Base-by-base conservation (phyloP, 2,797 vertebrate genomes). In the Pseudomugil tenellus region DNA sequence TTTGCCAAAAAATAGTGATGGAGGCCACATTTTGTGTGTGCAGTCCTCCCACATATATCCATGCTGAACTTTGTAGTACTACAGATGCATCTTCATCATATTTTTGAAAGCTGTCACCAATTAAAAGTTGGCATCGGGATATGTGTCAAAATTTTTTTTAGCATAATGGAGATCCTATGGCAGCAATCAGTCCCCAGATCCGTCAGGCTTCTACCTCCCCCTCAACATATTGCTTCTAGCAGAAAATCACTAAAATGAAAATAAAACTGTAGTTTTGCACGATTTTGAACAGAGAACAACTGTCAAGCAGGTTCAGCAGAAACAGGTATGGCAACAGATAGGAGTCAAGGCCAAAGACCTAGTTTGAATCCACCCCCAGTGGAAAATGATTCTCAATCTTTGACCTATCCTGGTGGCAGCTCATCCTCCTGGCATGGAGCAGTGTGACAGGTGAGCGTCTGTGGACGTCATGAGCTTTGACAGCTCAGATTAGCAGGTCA, bases 401-500 rank as follows among this genome's bases (percentile, higher is more conserved):
- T 90, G 90, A 91, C 91, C 90, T 86, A 83, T 90, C 73, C 60
- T 74, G 75, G 79, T 85, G 88, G 85, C 83, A 89, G 81, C 81
- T 78, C 62, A 66, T 86, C 87, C 87, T 83, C 67, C 11, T 19
- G 90, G 84, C 77, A 64, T 16, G 63, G 67, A 71, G 19, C 79
- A 34, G 74, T 0, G 65, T 91, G 89, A 87, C 89, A 91, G 89
- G 92, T 90, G 85, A 91, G 79, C 67, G 77, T 91, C 78, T 19
- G 49, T 49, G 62, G 80, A 62, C 75, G 31, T 89, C 89, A 89
- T 87, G 80, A 86, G 89, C 84, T 67, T 78, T 85, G 90, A 91
- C 91, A 91, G 89, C 86, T 90, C 86, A 90, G 87, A 93, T 92
- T 92, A 92, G 90, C 87, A 77, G 90, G 83, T 91, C 80, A 59